Conservation (phyloP, 2,113 vertebrate genomes). For the Pardalotus punctatus region DNA sequence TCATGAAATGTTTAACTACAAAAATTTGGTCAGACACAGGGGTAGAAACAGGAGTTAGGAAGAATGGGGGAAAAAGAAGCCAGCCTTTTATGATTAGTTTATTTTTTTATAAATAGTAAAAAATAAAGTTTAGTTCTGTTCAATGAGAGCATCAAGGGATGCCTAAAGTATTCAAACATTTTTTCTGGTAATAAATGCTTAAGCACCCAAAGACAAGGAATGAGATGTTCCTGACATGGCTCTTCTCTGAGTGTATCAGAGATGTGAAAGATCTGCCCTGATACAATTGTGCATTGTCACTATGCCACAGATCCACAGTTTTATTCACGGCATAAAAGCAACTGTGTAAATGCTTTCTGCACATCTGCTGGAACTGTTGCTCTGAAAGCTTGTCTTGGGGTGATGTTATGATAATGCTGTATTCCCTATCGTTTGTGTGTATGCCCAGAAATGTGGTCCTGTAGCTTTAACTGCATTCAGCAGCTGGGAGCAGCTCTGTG, state of each 20-base stretch:
- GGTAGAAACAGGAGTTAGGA: neutral
- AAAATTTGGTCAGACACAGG: neutral
- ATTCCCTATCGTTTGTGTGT: too few species aligned
- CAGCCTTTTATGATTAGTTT: neutral
- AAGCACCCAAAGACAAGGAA: neutral
- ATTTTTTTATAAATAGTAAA: neutral
- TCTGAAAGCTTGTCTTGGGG: neutral
- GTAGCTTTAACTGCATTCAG: too few species aligned
- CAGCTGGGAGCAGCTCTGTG: too few species aligned
- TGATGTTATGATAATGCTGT: too few species aligned
- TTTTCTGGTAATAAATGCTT: neutral
- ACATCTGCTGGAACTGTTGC: neutral
- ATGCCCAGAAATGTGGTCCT: too few species aligned
- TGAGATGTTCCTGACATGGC: neutral
- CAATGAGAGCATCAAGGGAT: neutral
- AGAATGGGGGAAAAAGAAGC: fast-evolving
- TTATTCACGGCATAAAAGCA: neutral
- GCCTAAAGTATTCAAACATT: neutral
- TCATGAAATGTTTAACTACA: neutral
- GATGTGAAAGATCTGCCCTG: neutral
- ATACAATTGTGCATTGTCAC: neutral
- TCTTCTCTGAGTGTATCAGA: neutral
- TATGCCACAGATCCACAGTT: neutral
- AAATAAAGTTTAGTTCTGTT: neutral
- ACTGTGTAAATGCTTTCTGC: neutral